These are phyloP conservation scores for Paracyclopina nana DNA, from an alignment of 1,140 invertebrate genomes.

Conservation along the genomic window DNA sequence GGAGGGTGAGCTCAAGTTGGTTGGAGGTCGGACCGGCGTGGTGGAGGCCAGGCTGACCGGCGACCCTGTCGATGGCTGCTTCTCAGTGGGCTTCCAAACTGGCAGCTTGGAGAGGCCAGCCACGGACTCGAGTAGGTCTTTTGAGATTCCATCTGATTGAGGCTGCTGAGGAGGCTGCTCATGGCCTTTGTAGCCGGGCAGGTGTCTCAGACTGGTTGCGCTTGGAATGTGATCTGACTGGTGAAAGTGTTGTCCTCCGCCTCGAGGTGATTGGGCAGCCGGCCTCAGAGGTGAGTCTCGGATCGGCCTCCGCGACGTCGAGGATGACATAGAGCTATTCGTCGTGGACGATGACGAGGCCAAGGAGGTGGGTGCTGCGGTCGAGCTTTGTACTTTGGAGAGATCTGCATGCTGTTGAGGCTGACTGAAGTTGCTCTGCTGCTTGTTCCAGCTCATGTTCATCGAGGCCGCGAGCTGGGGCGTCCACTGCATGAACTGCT, in stretches of 20 bases:
- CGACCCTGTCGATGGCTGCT: not conserved
- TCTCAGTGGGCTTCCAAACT: constrained; percentile 9
- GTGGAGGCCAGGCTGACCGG: no score
- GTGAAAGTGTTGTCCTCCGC: not conserved
- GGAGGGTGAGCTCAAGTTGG: not conserved
- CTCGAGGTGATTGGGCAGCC: not conserved
- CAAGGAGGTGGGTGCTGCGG: not conserved
- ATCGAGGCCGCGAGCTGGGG: not conserved
- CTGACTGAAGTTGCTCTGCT: not conserved
- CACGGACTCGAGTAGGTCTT: constrained; percentile 12
- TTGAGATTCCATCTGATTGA: constrained; percentile 10
- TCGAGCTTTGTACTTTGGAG: not conserved
- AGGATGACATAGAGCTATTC: not conserved
- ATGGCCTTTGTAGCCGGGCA: no score
- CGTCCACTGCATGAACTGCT: not conserved
- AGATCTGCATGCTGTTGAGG: not conserved
- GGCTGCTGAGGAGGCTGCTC: no score
- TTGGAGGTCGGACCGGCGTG: no score
- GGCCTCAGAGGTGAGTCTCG: not conserved
- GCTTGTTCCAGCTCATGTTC: not conserved
- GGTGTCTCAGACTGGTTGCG: no score
- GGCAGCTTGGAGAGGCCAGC: constrained; percentile 8
- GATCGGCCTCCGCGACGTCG: not conserved
- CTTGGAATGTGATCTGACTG: no score
- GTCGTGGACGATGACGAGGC: not conserved